A percentile compares a stretch with the other conserved stretches of the same genome.
These are phyloP conservation scores for Regulus satrapa DNA, from an alignment of 2,113 vertebrate species.

Conservation along the genomic window DNA sequence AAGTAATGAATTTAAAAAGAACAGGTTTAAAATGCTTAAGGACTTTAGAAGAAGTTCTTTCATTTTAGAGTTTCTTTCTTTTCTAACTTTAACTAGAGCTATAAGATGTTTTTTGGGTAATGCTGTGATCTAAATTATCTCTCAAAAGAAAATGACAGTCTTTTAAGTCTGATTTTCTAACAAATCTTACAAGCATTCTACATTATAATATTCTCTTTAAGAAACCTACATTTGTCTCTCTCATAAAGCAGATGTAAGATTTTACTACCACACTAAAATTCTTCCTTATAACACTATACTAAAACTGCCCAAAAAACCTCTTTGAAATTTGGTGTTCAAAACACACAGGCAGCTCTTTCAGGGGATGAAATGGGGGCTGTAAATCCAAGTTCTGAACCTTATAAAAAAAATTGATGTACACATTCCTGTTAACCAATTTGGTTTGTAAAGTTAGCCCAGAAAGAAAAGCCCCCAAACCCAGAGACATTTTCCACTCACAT, in stretches of 20 bases:
- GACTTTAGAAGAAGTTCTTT: not conserved
- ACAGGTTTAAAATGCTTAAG: not conserved
- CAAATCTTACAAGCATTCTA: not conserved
- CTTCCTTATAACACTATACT: not conserved
- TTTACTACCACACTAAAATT: slow-evolving; percentile 39
- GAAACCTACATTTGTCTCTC: not conserved
- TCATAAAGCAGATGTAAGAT: slow-evolving; percentile 13
- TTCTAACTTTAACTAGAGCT: not conserved
- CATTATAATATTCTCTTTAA: not conserved
- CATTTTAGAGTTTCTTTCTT: no score
- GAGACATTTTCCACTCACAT: not conserved
- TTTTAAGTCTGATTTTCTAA: not conserved
- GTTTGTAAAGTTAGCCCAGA: not conserved
- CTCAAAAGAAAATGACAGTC: not conserved
- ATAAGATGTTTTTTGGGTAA: not conserved
- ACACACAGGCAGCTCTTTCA: not conserved
- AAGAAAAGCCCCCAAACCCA: not conserved
- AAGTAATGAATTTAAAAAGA: not conserved
- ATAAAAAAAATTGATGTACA: not conserved
- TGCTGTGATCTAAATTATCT: not conserved
- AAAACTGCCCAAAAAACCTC: not conserved
- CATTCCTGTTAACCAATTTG: not conserved
- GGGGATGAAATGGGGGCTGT: not conserved
- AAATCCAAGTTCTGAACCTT: not conserved
- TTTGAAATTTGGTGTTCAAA: not conserved